These are phyloP conservation scores for Aquatica leii DNA, from an alignment of 2,888 invertebrate species.

Conservation along the genomic window DNA sequence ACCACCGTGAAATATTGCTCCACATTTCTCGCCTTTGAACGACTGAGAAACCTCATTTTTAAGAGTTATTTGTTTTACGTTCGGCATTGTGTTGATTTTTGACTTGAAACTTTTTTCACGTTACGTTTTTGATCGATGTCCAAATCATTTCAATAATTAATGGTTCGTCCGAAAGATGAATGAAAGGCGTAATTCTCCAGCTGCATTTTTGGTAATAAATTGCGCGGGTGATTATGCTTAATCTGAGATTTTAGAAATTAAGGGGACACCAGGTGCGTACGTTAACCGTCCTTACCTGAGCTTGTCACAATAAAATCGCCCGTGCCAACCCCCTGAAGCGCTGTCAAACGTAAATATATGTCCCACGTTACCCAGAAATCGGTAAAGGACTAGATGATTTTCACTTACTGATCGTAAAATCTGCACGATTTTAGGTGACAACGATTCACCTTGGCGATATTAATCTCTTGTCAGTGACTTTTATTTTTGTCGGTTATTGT, in stretches of 20 bases:
- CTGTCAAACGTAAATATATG: slow-evolving; percentile 34
- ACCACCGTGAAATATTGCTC: slow-evolving; percentile 52
- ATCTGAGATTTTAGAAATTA: slow-evolving; percentile 18
- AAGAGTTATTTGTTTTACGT: slow-evolving; percentile 53
- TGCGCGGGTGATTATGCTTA: slow-evolving; percentile 36
- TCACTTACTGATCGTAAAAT: slow-evolving; percentile 37
- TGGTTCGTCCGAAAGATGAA: background rate
- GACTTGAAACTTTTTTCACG: slow-evolving; percentile 1
- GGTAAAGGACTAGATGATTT: slow-evolving; percentile 29
- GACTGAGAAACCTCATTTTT: slow-evolving; percentile 49
- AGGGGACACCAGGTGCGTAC: slow-evolving; percentile 37
- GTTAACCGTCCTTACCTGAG: slow-evolving; percentile 31
- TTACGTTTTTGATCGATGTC: slow-evolving; percentile 8
- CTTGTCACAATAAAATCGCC: slow-evolving; percentile 36
- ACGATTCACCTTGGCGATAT: slow-evolving; percentile 39
- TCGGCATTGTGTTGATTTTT: slow-evolving; percentile 47
- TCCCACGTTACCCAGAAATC: slow-evolving; percentile 22
- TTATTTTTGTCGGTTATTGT: slow-evolving; percentile 37
- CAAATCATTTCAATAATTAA: slow-evolving; percentile 3
- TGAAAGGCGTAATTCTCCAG: slow-evolving; percentile 16
- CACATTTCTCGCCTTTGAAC: slow-evolving; percentile 51
- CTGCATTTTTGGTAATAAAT: slow-evolving; percentile 33
- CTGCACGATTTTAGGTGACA: slow-evolving; percentile 27
- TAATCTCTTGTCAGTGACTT: slow-evolving; percentile 45
- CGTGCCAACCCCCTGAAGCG: slow-evolving; percentile 40